phyloP scores from a whole-genome alignment of 2,888 invertebrate genomes.

The Pterostichus madidus region DNA sequence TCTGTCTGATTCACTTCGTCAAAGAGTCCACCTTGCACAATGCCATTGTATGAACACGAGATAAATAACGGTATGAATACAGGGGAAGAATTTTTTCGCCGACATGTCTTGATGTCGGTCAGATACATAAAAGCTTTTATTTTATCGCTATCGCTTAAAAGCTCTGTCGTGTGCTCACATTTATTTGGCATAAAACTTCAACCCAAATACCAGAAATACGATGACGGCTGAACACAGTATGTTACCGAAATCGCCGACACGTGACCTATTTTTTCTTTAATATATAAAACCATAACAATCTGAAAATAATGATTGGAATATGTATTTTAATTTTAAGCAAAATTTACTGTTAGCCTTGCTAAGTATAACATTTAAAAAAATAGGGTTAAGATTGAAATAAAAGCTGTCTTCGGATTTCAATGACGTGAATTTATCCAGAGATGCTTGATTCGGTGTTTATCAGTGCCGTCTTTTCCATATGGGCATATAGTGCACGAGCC shows the following conservation, averaged over 20 bases:
- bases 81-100: conserved; percentile 30
- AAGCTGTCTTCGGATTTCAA: no score
- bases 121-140: conserved; percentile 53
- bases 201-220: conserved; percentile 39
- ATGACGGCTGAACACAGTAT: conserved; percentile 11
- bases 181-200: conserved; percentile 46
- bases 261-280: not conserved
- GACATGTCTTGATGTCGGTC: conserved; percentile 44
- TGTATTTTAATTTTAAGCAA: no score
- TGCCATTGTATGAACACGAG: not conserved
- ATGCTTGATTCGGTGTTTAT: no score
- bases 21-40: conserved; percentile 3
- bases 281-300: no score
- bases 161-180: conserved; percentile 52
- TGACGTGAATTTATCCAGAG: no score
- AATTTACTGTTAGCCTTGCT: no score
- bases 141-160: conserved; percentile 54
- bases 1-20: not conserved
- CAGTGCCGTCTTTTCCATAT: no score
- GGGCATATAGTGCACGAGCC: no score
- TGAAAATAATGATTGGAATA: no score
- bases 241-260: not conserved
- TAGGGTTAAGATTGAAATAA: no score
- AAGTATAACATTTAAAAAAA: no score
- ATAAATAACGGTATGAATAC: conserved; percentile 23